A percentile compares a stretch with the other conserved stretches of the same genome.
phyloP scores from a whole-genome alignment of 2,888 invertebrate species.

The Toxonevra muliebris region DNA sequence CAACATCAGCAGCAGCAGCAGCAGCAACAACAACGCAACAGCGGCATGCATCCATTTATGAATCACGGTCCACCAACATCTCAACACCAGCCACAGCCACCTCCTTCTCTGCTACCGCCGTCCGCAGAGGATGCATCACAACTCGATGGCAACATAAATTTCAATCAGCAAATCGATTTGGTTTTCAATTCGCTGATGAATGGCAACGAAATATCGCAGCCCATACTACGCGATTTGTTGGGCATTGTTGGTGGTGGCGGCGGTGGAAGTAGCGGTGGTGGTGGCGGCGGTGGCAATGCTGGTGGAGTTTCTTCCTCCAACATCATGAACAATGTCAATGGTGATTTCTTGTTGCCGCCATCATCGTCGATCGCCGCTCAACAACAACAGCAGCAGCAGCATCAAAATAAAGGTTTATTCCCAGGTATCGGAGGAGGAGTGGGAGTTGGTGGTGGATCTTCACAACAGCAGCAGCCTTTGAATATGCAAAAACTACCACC shows the following conservation, averaged over 20 bases:
- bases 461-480: slow-evolving; percentile 25
- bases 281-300: slow-evolving; percentile 27
- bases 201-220: slow-evolving; percentile 63
- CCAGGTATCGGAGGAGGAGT: slow-evolving; percentile 9
- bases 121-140: slow-evolving; percentile 49
- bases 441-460: slow-evolving; percentile 13
- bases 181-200: slow-evolving; percentile 64
- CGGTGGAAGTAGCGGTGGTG: slow-evolving; percentile 22
- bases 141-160: slow-evolving; percentile 53
- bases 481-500: slow-evolving; percentile 26
- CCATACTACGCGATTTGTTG: slow-evolving; percentile 61
- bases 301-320: slow-evolving; percentile 15
- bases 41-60: slow-evolving; percentile 21
- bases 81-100: slow-evolving; percentile 29
- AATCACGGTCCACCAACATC: slow-evolving; percentile 21
- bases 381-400: slow-evolving; percentile 38
- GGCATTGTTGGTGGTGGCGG: slow-evolving; percentile 53
- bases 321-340: slow-evolving; percentile 34
- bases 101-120: slow-evolving; percentile 36
- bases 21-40: slow-evolving; percentile 37
- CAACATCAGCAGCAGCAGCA: slow-evolving; percentile 48
- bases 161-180: slow-evolving; percentile 64
- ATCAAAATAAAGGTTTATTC: too few relatives aligned
- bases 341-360: slow-evolving; percentile 15
- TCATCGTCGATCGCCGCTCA: slow-evolving; percentile 29